phyloP scores from a whole-genome alignment of 2,113 vertebrate genomes.

The Hyaena hyaena region DNA sequence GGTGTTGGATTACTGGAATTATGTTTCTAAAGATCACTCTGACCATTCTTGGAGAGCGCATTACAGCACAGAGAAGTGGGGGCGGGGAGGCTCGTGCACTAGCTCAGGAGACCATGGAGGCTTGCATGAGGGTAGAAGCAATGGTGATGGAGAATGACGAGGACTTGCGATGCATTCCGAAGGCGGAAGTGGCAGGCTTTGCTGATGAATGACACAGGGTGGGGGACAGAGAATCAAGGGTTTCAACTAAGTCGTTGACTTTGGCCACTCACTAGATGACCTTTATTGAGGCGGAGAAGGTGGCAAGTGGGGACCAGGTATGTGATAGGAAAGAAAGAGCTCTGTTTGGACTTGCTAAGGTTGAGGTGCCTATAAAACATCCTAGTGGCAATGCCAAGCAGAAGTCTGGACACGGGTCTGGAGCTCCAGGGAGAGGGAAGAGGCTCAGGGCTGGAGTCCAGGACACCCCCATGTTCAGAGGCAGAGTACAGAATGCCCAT shows the following conservation, averaged over 20 bases:
- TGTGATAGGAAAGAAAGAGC: background rate
- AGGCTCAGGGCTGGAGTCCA: background rate
- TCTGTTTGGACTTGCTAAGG: background rate
- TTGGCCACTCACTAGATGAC: background rate
- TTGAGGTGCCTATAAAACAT: background rate
- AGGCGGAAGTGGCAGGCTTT: background rate
- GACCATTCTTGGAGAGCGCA: background rate
- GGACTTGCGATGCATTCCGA: background rate
- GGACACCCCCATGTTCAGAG: background rate
- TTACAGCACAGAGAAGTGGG: background rate
- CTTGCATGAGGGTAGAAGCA: background rate
- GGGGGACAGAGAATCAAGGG: background rate
- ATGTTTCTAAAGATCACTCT: background rate
- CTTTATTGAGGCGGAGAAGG: background rate
- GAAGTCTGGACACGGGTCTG: background rate
- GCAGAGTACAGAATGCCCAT: background rate
- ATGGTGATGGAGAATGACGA: background rate
- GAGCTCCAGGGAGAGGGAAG: background rate
- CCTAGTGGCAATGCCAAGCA: background rate
- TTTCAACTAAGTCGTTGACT: background rate
- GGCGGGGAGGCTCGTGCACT: too few species aligned
- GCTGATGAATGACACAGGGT: background rate
- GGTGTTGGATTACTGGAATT: background rate
- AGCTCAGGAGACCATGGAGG: background rate
- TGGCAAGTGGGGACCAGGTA: background rate